Percentiles rank a stretch among this genome's conserved stretches.
phyloP scores from a whole-genome alignment of 1,140 invertebrate species.

The Dryas iulia region DNA sequence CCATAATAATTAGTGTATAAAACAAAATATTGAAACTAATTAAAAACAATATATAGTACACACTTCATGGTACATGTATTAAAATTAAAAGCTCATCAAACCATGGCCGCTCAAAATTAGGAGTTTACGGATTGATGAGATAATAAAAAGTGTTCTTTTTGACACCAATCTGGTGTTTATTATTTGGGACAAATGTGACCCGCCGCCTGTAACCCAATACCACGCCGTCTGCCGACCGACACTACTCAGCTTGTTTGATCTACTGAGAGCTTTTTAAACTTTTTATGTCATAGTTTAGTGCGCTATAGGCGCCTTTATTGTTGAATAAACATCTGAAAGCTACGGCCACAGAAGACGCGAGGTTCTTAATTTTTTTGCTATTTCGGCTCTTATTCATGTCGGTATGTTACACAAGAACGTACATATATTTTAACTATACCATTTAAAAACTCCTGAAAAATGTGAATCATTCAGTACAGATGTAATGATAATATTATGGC shows the following conservation, averaged over 20 bases:
- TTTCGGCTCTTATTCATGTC: not conserved
- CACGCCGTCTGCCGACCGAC: conserved; percentile 66
- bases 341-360: not conserved
- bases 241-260: conserved; percentile 76
- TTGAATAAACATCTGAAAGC: conserved; percentile 61
- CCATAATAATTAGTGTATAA: too few species aligned
- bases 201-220: conserved; percentile 62
- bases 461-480: conserved; percentile 20
- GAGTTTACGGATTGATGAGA: conserved; percentile 69
- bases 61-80: conserved; percentile 65
- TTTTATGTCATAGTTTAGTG: conserved; percentile 78
- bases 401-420: not conserved
- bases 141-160: conserved; percentile 77
- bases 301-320: conserved; percentile 73
- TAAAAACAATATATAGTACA: too few species aligned
- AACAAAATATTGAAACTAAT: too few species aligned
- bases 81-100: conserved; percentile 36
- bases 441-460: conserved; percentile 9
- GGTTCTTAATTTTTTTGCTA: not conserved
- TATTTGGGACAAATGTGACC: conserved; percentile 75
- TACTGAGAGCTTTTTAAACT: conserved; percentile 80
- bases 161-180: conserved; percentile 78
- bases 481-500: conserved; percentile 20
- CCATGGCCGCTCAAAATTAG: conserved; percentile 40
- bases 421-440: not conserved